Base-by-base conservation (phyloP, 2,888 invertebrate genomes). In the Tortrix viridana region DNA sequence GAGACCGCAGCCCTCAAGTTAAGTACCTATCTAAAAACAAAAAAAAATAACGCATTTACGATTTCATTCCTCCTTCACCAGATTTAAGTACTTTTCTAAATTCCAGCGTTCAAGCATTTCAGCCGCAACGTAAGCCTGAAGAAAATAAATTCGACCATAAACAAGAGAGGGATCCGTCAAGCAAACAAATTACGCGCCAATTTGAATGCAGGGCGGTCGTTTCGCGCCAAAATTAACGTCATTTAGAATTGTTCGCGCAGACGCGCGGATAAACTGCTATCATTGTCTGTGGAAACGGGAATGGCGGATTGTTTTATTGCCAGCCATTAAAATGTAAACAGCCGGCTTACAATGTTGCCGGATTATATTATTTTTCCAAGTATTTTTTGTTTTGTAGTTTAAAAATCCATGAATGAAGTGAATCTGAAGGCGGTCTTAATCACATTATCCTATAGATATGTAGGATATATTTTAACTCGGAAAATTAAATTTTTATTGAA, bases 161-260 rank as follows among this genome's bases (percentile, higher is more conserved):
- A 62, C 62, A 63, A 62, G 50, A 37, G 56, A 56, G 53, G 23
- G 44, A 61, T 55, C 61, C 44, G 49, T 54, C 61, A 62, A 46
- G 52, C 16, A 52, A 53, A 52, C 62, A 53, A 63, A 63, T 57
- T 47, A 43, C 50, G 61, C 56, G 61, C 61, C 60, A 60, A 43
- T 62, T 46, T 49, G 44, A 37, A 55, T 22, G 55, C 47, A 47
- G 32, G 19, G 48, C 38, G 44, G 48, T 49, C 69, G 68, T 74
- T 81, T 80, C 80, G 79, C 83, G 81, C 83, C 79, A 77, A 82
- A 87, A 86, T 85, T 82, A 84, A 82, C 80, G 81, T 83, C 82
- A 82, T 81, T 81, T 77, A 73, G 74, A 74, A 77, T 71, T 70
- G 74, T 79, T 74, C 69, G 70, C 74, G 72, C 72, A 69, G 71